Evolutionary conservation across 1,140 invertebrate genomes (phyloP), one percentile per base, ranked within the genome.

Genomic region (Microvelia longipes): DNA sequence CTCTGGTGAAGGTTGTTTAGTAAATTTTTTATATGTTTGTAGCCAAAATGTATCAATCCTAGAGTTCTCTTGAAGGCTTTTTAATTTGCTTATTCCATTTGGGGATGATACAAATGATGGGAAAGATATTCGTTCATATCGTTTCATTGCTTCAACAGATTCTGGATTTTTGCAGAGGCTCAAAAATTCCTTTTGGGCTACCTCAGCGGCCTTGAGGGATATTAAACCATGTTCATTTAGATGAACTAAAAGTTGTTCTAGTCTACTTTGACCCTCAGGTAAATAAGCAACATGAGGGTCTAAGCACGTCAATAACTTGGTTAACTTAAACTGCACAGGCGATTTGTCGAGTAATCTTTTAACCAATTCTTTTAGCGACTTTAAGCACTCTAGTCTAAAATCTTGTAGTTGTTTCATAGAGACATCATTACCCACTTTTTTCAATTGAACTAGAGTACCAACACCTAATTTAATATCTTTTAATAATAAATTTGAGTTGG

Each of bases 401-500:
- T 29, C 28, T 50, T 11, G n/a, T 19, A 15, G n/a, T 68, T 14
- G 28, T 30, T 26, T 68, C 25, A 30, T 25, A 1, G 15, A 30
- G 15, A 68, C 25, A 68, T n/a, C 30, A 24, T 14, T 29, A 13
- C 2, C n/a, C 1, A n/a, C 30, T 27, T 25, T 50, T 29, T 30
- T 68, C 29, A 29, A 28, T 68, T 50, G 28, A 15, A 27, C 15
- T 15, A 11, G 28, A 11, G 29, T 68, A 35, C 2, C 29, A 29
- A 29, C 30, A n/a, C n/a, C 28, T 24, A 68, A 68, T 15, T 29
- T 50, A 50, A 68, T 68, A 11, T 68, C n/a, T 68, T 68, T 29
- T 29, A 68, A 28, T 5, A n/a, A 5, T 50, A 50, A 19, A 19
- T 19, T 50, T 5, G 35, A 11, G 35, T 50, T 50, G 19, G 35